Conservation (phyloP, 1,140 invertebrate species). For the Grapholita molesta region DNA sequence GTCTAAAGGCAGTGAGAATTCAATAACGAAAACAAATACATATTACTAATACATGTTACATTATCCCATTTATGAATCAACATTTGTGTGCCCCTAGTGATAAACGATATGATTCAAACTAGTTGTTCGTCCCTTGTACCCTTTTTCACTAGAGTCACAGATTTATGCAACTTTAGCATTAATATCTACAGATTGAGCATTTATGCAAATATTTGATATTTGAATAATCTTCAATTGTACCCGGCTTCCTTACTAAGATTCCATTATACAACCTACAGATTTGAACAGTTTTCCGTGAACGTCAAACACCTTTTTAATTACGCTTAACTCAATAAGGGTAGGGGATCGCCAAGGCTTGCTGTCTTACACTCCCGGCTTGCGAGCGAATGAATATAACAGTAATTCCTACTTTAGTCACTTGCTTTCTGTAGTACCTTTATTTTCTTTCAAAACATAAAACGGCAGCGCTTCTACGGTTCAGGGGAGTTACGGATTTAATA, state of each 20-base stretch:
- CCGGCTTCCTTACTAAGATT: not conserved
- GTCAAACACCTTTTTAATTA: slow-evolving; percentile 6
- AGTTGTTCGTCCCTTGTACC: too few relatives aligned
- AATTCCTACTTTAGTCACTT: not conserved
- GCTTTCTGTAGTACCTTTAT: not conserved
- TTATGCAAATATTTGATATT: slow-evolving; percentile 3
- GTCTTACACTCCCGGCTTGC: not conserved
- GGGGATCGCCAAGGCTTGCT: not conserved
- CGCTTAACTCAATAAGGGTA: not conserved
- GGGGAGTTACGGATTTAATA: not conserved
- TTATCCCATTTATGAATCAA: not conserved
- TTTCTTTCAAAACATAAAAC: not conserved
- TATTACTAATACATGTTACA: not conserved
- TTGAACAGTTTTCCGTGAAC: not conserved
- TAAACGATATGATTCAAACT: too few relatives aligned
- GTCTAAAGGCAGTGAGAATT: too few relatives aligned
- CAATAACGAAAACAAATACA: not conserved
- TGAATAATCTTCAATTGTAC: slow-evolving; percentile 8
- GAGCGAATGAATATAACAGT: not conserved
- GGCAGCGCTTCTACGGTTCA: not conserved
- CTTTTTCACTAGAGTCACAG: too few relatives aligned
- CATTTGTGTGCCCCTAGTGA: too few relatives aligned
- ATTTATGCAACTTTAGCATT: not conserved
- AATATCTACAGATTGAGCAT: not conserved
- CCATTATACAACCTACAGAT: slow-evolving; percentile 4